Conservation (phyloP, 2,113 vertebrate genomes). For the Ariopsis seemanni region DNA sequence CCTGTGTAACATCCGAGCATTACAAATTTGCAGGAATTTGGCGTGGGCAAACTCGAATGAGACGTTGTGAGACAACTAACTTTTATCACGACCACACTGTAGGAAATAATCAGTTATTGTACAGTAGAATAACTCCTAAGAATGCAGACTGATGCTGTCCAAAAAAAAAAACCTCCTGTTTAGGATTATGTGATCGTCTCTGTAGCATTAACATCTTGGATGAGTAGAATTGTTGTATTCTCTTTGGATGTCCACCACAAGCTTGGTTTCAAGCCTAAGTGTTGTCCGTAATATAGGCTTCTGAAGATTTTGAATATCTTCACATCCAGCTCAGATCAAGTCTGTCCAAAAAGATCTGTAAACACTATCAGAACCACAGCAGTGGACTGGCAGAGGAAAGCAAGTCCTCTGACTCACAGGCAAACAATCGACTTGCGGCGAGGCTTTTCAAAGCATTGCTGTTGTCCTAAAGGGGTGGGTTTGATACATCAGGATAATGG, state of each 20-base stretch:
- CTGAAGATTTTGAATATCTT: constrained; percentile 14
- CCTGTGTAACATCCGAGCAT: neutral
- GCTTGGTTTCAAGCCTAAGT: neutral
- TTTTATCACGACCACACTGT: neutral
- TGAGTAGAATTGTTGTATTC: neutral
- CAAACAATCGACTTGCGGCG: constrained; percentile 66
- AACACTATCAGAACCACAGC: constrained; percentile 40
- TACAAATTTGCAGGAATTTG: neutral
- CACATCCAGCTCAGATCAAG: constrained; percentile 12
- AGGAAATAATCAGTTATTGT: neutral
- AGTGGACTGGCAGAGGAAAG: constrained; percentile 32
- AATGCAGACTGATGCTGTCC: neutral
- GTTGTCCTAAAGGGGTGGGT: constrained; percentile 37
- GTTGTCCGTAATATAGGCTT: neutral
- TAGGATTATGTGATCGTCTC: neutral
- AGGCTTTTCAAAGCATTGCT: constrained; percentile 56
- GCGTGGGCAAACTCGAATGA: neutral
- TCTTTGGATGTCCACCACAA: neutral
- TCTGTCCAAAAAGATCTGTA: constrained; percentile 22
- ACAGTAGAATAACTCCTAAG: neutral
- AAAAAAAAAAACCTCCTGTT: neutral
- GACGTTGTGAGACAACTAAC: neutral
- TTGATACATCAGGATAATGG: constrained; percentile 33
- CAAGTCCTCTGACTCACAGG: constrained; percentile 63
- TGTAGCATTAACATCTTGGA: neutral